Conservation (phyloP, 2,797 vertebrate genomes). For the Mormyrops attenuatus region DNA sequence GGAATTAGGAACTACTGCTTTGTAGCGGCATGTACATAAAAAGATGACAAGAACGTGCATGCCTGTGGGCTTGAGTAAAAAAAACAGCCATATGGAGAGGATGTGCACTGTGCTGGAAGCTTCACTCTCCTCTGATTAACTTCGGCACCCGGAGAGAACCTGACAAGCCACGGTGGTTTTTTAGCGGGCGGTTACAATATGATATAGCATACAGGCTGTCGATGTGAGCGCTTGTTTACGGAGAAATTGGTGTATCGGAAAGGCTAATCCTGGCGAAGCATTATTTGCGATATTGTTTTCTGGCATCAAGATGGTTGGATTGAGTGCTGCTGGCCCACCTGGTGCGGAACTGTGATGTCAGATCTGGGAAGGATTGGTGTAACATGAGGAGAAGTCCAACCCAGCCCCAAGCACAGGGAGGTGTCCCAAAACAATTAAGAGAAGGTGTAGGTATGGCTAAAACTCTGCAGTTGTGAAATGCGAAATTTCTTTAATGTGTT, state of each 20-base stretch:
- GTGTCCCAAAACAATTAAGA: background rate
- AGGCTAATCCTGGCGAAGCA: background rate
- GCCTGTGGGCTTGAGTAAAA: background rate
- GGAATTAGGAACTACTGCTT: background rate
- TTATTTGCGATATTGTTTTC: background rate
- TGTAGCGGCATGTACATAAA: background rate
- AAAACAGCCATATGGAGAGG: background rate
- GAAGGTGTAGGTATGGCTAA: background rate
- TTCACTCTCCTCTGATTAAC: background rate
- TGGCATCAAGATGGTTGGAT: background rate
- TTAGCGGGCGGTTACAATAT: background rate
- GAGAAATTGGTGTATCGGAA: background rate
- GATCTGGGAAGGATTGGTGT: background rate
- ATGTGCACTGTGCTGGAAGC: background rate
- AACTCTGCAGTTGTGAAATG: background rate
- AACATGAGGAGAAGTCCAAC: conserved; percentile 33
- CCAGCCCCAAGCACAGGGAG: background rate
- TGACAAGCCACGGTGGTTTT: background rate
- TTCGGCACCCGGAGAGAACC: background rate
- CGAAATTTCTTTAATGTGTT: background rate
- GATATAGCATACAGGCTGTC: background rate
- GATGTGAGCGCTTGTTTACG: background rate
- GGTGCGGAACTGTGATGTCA: background rate
- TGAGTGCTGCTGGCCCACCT: background rate
- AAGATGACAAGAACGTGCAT: background rate